Percentiles rank a stretch among this genome's conserved stretches.
phyloP scores from a whole-genome alignment of 2,113 vertebrate species.

The Steatornis caripensis region DNA sequence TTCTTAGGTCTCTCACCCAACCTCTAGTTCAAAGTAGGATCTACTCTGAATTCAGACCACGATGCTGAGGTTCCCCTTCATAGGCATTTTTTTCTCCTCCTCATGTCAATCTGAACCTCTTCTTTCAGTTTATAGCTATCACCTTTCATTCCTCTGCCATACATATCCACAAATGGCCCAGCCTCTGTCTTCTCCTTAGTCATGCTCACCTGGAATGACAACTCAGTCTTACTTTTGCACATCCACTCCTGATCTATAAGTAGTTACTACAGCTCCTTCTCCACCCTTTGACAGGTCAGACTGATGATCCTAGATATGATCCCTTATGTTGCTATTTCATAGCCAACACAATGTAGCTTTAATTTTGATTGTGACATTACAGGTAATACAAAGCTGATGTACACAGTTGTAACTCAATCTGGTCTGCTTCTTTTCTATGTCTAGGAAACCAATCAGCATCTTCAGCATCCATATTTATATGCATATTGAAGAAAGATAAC shows the following conservation, averaged over 20 bases:
- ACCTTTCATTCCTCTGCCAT: not conserved
- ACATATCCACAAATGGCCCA: not conserved
- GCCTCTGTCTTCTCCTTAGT: not conserved
- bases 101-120: not conserved
- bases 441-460: not conserved
- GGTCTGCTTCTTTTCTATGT: not conserved
- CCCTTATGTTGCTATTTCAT: not conserved
- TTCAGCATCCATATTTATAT: not conserved
- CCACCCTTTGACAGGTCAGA: not conserved
- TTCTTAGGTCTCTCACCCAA: not conserved
- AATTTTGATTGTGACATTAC: not conserved
- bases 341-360: not conserved
- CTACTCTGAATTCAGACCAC: not conserved
- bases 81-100: not conserved
- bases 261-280: not conserved
- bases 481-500: not conserved
- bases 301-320: not conserved
- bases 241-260: accelerated
- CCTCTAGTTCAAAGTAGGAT: not conserved
- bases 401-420: not conserved
- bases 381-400: not conserved
- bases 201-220: not conserved
- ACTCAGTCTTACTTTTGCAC: not conserved
- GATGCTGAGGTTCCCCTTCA: not conserved
- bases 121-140: not conserved